These are phyloP conservation scores for Coregonus clupeaformis DNA, from an alignment of 2,113 vertebrate genomes.

Conservation along the genomic window DNA sequence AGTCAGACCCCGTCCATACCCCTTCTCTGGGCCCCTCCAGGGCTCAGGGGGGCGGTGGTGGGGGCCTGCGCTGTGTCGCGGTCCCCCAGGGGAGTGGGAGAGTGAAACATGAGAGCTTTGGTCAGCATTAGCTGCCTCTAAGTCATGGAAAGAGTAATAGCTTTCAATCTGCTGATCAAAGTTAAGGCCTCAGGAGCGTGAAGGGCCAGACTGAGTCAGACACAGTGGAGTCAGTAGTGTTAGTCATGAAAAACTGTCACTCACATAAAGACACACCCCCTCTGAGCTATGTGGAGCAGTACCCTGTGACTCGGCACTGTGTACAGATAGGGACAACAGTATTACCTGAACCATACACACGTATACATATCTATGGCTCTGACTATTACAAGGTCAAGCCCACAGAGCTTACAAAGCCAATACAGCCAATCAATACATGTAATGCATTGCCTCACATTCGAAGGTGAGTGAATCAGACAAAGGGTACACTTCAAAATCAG, in stretches of 20 bases:
- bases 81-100: slow-evolving; percentile 28
- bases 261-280: slow-evolving; percentile 19
- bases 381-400: too few species aligned
- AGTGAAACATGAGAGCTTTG: slow-evolving; percentile 31
- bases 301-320: slow-evolving; percentile 44
- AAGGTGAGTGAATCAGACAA: too few species aligned
- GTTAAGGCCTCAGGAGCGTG: slow-evolving; percentile 38
- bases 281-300: slow-evolving; percentile 1
- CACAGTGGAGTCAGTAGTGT: slow-evolving; percentile 58
- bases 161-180: slow-evolving; percentile 50
- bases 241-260: slow-evolving; percentile 42
- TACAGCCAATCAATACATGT: too few species aligned
- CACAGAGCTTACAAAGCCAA: too few species aligned
- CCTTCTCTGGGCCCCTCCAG: slow-evolving; percentile 23
- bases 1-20: background rate
- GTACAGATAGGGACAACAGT: background rate
- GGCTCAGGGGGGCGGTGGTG: slow-evolving; percentile 24
- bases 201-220: slow-evolving; percentile 49
- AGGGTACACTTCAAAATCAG: too few species aligned
- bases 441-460: too few species aligned
- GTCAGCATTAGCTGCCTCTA: slow-evolving; percentile 13
- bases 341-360: background rate
- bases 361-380: background rate
- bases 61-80: slow-evolving; percentile 29
- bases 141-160: slow-evolving; percentile 52